A percentile compares a stretch with the other conserved stretches of the same genome.
These are phyloP conservation scores for Girardinichthys multiradiatus DNA, from an alignment of 2,113 vertebrate species.

Conservation along the genomic window DNA sequence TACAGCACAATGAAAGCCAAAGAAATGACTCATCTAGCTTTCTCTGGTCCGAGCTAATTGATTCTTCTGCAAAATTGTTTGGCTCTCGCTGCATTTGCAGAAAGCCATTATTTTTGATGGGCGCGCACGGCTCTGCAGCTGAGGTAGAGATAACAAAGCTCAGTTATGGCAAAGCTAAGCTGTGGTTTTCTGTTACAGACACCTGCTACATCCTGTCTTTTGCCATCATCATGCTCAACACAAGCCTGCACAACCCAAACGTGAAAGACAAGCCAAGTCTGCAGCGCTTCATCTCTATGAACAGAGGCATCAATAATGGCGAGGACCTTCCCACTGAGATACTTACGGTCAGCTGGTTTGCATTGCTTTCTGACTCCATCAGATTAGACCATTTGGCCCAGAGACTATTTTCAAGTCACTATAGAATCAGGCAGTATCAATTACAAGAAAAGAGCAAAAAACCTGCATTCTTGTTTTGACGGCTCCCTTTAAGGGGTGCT, in stretches of 20 bases:
- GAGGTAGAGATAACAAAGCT: not conserved
- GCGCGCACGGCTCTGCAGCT: not conserved
- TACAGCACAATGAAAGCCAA: not conserved
- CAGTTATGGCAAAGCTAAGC: conserved; percentile 5
- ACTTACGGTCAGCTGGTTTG: conserved; percentile 81
- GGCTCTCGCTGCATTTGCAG: not conserved
- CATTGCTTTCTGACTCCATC: not conserved
- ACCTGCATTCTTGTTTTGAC: too few relatives aligned
- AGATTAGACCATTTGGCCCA: too few relatives aligned
- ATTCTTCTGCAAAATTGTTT: not conserved
- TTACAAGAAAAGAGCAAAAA: too few relatives aligned
- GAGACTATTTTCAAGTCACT: too few relatives aligned
- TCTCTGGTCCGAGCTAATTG: not conserved
- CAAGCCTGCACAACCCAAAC: conserved; percentile 94
- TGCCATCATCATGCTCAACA: conserved; percentile 97
- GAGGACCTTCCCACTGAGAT: conserved; percentile 86
- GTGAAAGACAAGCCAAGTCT: conserved; percentile 90
- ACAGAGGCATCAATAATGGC: conserved; percentile 89
- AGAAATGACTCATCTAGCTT: not conserved
- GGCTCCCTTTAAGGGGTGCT: too few relatives aligned
- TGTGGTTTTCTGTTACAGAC: conserved; percentile 78
- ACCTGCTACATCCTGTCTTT: conserved; percentile 97
- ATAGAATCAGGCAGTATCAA: too few relatives aligned
- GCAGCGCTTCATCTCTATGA: conserved; percentile 91
- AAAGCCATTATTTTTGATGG: conserved; percentile 23